These are phyloP conservation scores for Dendrocopos noguchii DNA, from an alignment of 2,113 vertebrate species.

Conservation along the genomic window DNA sequence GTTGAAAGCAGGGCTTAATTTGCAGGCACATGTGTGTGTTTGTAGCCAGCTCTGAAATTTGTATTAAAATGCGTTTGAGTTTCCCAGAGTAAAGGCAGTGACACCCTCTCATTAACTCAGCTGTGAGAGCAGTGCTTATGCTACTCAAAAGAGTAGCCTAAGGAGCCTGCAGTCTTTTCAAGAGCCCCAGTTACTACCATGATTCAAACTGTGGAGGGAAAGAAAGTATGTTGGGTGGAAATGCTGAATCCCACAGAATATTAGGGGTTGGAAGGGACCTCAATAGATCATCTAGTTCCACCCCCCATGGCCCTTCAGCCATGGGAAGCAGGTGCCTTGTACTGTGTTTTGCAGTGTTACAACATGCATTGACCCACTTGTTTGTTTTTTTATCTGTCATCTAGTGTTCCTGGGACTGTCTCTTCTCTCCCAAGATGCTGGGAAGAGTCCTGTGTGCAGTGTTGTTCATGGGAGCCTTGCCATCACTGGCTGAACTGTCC, in stretches of 20 bases:
- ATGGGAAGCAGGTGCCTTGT: not conserved
- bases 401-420: not conserved
- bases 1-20: not conserved
- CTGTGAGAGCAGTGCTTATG: not conserved
- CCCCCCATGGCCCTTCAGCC: not conserved
- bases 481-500: not conserved
- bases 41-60: not conserved
- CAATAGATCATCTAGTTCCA: too few relatives aligned
- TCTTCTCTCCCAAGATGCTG: constrained; percentile 72
- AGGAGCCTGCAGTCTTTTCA: not conserved
- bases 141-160: not conserved
- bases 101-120: not conserved
- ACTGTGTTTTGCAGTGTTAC: not conserved
- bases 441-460: constrained; percentile 38
- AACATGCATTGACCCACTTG: not conserved
- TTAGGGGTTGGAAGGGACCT: too few relatives aligned
- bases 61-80: not conserved
- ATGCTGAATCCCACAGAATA: too few relatives aligned
- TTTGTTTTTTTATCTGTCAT: not conserved
- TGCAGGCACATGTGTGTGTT: not conserved
- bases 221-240: not conserved
- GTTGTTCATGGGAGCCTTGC: constrained; percentile 74
- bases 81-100: not conserved
- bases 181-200: not conserved
- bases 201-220: not conserved